Percentiles rank a stretch among this genome's conserved stretches.
phyloP scores from a whole-genome alignment of 2,888 invertebrate species.

The Parnassius smintheus region DNA sequence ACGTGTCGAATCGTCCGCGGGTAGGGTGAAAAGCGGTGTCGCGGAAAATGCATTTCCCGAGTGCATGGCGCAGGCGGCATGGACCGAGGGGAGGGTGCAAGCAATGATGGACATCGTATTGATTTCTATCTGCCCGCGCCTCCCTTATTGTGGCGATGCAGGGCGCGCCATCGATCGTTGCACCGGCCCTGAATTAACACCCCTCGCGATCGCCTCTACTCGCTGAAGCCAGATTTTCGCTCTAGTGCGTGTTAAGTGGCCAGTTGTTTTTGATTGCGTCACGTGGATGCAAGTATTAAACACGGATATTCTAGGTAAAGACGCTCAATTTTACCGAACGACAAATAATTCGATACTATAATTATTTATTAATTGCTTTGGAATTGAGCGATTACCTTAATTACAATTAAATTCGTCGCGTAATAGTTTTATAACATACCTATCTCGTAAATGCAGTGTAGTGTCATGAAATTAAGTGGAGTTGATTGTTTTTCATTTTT shows the following conservation, averaged over 20 bases:
- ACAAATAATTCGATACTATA: slow-evolving; percentile 28
- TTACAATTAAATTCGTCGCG: slow-evolving; percentile 34
- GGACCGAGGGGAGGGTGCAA: slow-evolving; percentile 83
- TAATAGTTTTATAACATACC: slow-evolving; percentile 22
- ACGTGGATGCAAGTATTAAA: slow-evolving; percentile 54
- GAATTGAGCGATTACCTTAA: slow-evolving; percentile 36
- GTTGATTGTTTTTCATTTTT: not conserved
- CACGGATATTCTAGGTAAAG: slow-evolving; percentile 34
- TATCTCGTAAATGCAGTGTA: slow-evolving; percentile 7
- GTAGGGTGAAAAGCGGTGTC: slow-evolving; percentile 56
- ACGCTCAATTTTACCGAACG: not conserved
- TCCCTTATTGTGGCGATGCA: slow-evolving; percentile 77
- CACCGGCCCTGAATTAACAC: slow-evolving; percentile 63
- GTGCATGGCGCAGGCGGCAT: slow-evolving; percentile 75
- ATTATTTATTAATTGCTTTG: slow-evolving; percentile 46
- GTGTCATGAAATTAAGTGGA: slow-evolving; percentile 36
- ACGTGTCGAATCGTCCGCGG: slow-evolving; percentile 33
- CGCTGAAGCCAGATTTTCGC: slow-evolving; percentile 65
- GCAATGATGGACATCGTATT: slow-evolving; percentile 82
- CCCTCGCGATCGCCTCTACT: slow-evolving; percentile 36
- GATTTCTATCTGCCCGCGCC: slow-evolving; percentile 81
- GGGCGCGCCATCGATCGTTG: slow-evolving; percentile 77
- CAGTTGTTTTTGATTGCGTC: slow-evolving; percentile 52
- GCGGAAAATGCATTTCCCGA: slow-evolving; percentile 75
- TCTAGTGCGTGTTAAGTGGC: slow-evolving; percentile 63